Percentiles rank a stretch among this genome's conserved stretches.
phyloP scores from a whole-genome alignment of 2,113 vertebrate species.

The Talpa occidentalis region DNA sequence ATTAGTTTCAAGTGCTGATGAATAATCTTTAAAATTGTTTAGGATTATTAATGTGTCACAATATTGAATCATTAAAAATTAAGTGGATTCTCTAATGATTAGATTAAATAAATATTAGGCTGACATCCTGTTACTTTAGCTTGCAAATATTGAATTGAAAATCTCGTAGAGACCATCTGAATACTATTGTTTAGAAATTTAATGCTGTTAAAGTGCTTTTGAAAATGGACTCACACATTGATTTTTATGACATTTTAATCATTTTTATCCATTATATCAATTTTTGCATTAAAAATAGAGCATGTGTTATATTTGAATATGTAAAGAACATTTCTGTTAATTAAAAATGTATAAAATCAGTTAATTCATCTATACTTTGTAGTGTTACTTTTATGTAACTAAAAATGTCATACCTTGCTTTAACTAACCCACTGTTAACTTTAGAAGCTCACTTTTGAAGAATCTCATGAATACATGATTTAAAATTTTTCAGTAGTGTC shows the following conservation, averaged over 20 bases:
- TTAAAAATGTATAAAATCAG: constrained; percentile 36
- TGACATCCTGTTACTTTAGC: not conserved
- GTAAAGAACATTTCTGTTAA: constrained; percentile 8
- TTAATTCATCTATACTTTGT: not conserved
- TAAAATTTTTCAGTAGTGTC: not conserved
- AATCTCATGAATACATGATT: not conserved
- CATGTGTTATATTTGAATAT: not conserved
- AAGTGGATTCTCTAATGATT: constrained; percentile 13
- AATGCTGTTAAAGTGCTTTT: constrained; percentile 9
- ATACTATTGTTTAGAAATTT: not conserved
- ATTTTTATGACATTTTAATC: not conserved
- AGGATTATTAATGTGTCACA: not conserved
- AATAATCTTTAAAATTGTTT: constrained; percentile 14
- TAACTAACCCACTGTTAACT: not conserved
- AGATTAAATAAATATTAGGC: constrained; percentile 7
- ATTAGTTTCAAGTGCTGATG: constrained; percentile 14
- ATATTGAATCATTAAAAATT: constrained; percentile 32
- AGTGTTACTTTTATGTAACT: constrained; percentile 1
- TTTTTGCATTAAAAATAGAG: not conserved
- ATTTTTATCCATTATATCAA: not conserved
- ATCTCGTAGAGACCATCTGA: not conserved
- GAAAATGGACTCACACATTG: not conserved
- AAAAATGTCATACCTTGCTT: not conserved
- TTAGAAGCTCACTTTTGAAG: constrained; percentile 23
- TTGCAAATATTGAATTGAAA: constrained; percentile 10